A percentile compares a stretch with the other conserved stretches of the same genome.
Evolutionary conservation across 2,888 invertebrate genomes (phyloP).

Genomic region (Encarsia formosa): DNA sequence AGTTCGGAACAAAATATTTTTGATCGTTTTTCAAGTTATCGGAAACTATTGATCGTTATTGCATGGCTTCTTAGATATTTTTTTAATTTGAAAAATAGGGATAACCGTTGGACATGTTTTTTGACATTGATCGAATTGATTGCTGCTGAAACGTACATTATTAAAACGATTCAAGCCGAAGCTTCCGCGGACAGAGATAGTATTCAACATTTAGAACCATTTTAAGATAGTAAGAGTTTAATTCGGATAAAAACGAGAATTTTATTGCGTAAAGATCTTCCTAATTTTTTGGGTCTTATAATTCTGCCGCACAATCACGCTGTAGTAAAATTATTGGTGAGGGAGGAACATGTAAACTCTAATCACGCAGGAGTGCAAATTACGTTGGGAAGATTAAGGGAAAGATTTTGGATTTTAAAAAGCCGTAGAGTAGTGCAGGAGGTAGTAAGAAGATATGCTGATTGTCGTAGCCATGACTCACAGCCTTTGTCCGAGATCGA

Average conservation of each 20-base stretch:
- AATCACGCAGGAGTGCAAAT: conserved; percentile 3
- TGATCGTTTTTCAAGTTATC: no score
- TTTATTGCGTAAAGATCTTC: conserved; percentile 6
- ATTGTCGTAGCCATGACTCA: not conserved
- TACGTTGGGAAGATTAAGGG: not conserved
- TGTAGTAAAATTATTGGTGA: not conserved
- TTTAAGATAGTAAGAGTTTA: no score
- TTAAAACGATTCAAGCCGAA: no score
- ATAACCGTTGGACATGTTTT: no score
- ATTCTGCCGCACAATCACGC: conserved; percentile 3
- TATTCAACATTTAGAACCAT: no score
- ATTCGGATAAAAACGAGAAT: conserved; percentile 19
- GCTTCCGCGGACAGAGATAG: no score
- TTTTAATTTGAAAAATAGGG: no score
- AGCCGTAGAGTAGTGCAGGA: not conserved
- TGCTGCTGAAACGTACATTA: no score
- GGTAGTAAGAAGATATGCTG: not conserved
- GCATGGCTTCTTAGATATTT: no score
- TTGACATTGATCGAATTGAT: no score
- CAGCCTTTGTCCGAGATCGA: not conserved
- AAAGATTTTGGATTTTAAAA: conserved; percentile 2
- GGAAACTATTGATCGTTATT: no score
- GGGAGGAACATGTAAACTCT: not conserved
- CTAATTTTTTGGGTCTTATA: conserved; percentile 6
- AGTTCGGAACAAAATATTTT: no score